These are phyloP conservation scores for Hyposoter dolosus DNA, from an alignment of 2,888 invertebrate species.

Conservation along the genomic window DNA sequence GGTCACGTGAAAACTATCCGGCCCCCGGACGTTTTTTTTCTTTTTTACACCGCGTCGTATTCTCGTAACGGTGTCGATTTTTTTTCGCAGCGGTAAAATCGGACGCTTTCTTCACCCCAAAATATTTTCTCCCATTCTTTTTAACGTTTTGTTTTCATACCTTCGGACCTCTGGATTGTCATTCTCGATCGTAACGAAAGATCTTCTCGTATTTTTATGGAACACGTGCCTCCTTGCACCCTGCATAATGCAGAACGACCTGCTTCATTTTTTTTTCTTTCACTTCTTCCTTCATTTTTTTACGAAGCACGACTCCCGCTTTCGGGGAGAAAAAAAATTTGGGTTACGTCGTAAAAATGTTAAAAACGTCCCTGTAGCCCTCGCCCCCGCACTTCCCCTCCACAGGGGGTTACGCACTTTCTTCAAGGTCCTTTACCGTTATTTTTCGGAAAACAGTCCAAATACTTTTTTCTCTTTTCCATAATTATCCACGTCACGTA, in stretches of 20 bases:
- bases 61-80: conserved; percentile 71
- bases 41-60: conserved; percentile 43
- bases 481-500: not conserved
- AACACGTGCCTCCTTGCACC: conserved; percentile 52
- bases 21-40: conserved; percentile 39
- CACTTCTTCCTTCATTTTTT: conserved; percentile 16
- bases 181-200: conserved; percentile 47
- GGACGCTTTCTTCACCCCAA: conserved; percentile 58
- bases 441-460: conserved; percentile 11
- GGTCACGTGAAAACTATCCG: conserved; percentile 55
- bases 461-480: not conserved
- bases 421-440: conserved; percentile 57
- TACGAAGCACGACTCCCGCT: conserved; percentile 23
- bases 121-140: conserved; percentile 35
- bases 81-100: conserved; percentile 66
- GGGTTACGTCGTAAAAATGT: conserved; percentile 76
- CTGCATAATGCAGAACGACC: conserved; percentile 29
- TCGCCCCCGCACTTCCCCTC: conserved; percentile 11
- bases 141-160: conserved; percentile 52
- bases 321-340: conserved; percentile 68
- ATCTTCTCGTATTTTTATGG: conserved; percentile 75
- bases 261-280: conserved; percentile 1
- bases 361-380: conserved; percentile 55
- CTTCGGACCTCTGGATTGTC: conserved; percentile 64
- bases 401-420: conserved; percentile 50